Conservation (phyloP, 2,888 invertebrate genomes). For the Hypomecis atomaria region DNA sequence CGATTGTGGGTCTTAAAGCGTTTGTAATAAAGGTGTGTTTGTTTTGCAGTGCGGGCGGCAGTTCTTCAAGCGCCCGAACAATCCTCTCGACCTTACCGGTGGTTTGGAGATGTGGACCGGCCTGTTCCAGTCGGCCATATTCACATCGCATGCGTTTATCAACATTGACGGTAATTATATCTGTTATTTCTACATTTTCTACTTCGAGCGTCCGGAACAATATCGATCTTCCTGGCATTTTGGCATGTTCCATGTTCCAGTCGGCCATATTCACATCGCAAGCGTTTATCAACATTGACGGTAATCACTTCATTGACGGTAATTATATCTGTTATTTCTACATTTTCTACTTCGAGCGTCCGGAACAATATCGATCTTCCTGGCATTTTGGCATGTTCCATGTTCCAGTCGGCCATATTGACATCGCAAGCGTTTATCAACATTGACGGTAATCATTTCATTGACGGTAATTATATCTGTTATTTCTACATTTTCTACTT, state of each 20-base stretch:
- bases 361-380: slow-evolving; percentile 85
- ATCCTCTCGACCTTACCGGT: slow-evolving; percentile 86
- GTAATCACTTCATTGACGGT: too few relatives aligned
- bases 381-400: slow-evolving; percentile 95
- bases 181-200: slow-evolving; percentile 28
- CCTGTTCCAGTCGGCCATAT: slow-evolving; percentile 95
- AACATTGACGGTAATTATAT: slow-evolving; percentile 92
- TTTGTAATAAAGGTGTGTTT: slow-evolving; percentile 7
- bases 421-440: slow-evolving; percentile 96
- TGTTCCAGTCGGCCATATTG: slow-evolving; percentile 96
- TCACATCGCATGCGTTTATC: slow-evolving; percentile 94
- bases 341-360: slow-evolving; percentile 87
- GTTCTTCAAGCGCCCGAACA: slow-evolving; percentile 87
- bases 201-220: too few relatives aligned
- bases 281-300: slow-evolving; percentile 4
- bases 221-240: too few relatives aligned
- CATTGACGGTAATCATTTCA: slow-evolving; percentile 89
- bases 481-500: background rate
- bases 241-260: slow-evolving; percentile 97
- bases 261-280: slow-evolving; percentile 95
- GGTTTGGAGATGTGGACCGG: slow-evolving; percentile 97
- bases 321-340: too few relatives aligned
- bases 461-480: slow-evolving; percentile 88
- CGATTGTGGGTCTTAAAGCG: background rate
- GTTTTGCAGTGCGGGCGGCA: slow-evolving; percentile 88